Percentiles rank a stretch among this genome's conserved stretches.
These are phyloP conservation scores for Zophobas morio DNA, from an alignment of 1,140 invertebrate genomes.

Conservation along the genomic window DNA sequence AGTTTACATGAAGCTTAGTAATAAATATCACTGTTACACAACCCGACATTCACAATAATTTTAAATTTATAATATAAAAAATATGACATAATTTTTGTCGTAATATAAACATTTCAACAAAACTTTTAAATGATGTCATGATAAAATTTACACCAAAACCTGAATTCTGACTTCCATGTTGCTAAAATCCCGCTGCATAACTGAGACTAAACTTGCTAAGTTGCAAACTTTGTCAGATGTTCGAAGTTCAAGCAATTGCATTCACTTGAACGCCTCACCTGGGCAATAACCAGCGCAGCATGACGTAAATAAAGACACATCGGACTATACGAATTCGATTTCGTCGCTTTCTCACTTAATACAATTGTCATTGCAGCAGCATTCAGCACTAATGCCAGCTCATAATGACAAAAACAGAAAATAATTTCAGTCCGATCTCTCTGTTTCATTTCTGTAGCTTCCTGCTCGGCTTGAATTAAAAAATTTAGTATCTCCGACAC, in stretches of 20 bases:
- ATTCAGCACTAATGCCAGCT: background rate
- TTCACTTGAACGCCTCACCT: constrained; percentile 8
- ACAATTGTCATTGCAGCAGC: background rate
- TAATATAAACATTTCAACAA: too few species aligned
- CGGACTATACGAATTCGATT: constrained; percentile 16
- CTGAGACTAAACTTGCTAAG: too few species aligned
- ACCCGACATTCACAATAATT: too few species aligned
- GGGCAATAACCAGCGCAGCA: constrained; percentile 9
- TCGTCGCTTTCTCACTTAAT: background rate
- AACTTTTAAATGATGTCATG: too few species aligned
- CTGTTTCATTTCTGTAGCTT: background rate
- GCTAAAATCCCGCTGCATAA: too few species aligned
- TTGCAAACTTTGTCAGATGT: too few species aligned
- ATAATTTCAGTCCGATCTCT: constrained; percentile 25
- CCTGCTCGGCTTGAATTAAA: constrained; percentile 7
- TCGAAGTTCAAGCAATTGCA: background rate
- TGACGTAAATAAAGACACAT: constrained; percentile 25
- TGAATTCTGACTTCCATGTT: too few species aligned
- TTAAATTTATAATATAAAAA: too few species aligned
- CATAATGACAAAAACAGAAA: constrained; percentile 24
- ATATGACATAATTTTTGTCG: too few species aligned
- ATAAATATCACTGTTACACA: too few species aligned
- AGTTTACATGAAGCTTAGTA: too few species aligned
- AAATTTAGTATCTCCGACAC: constrained; percentile 36
- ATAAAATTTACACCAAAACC: too few species aligned